A percentile compares a stretch with the other conserved stretches of the same genome.
These are phyloP conservation scores for Physocephala rufipes DNA, from an alignment of 2,888 invertebrate genomes.

Conservation along the genomic window DNA sequence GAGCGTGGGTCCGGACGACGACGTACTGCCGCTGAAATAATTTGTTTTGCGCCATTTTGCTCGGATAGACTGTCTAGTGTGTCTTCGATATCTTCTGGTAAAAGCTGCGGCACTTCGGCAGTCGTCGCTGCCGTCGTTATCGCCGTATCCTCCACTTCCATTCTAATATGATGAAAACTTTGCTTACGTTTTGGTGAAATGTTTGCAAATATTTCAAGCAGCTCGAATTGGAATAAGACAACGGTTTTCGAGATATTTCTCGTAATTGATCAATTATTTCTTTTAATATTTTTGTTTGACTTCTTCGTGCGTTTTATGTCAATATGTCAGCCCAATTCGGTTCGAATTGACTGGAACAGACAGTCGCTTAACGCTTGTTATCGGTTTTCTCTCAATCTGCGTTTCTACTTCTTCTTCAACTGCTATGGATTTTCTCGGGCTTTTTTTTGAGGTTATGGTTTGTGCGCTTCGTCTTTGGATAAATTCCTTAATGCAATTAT, in stretches of 20 bases:
- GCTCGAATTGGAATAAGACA: slow-evolving; percentile 2
- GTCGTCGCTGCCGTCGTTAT: slow-evolving; percentile 23
- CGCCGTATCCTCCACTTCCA: slow-evolving; percentile 53
- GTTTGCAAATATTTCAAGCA: slow-evolving; percentile 46
- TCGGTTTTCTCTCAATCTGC: slow-evolving; percentile 17
- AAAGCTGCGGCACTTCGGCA: slow-evolving; percentile 22
- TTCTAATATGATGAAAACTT: slow-evolving; percentile 54
- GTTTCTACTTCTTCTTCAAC: slow-evolving; percentile 3
- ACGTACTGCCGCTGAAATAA: neutral
- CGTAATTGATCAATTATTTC: neutral
- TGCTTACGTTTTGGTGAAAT: slow-evolving; percentile 57
- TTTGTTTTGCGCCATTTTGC: slow-evolving; percentile 23
- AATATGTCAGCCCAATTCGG: neutral
- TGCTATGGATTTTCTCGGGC: slow-evolving; percentile 10
- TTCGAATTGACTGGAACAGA: neutral
- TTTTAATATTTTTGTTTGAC: neutral
- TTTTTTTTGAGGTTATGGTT: slow-evolving; percentile 32
- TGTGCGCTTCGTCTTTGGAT: slow-evolving; percentile 9
- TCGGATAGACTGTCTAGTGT: slow-evolving; percentile 22
- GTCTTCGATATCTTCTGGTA: slow-evolving; percentile 33
- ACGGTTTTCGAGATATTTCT: neutral
- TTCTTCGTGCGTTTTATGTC: slow-evolving; percentile 27
- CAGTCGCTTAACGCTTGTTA: slow-evolving; percentile 29
- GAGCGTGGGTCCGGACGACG: slow-evolving; percentile 22
- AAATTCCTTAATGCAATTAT: neutral